These are phyloP conservation scores for Pristionchus arcanus DNA, from an alignment of 2,888 invertebrate species.

Conservation along the genomic window DNA sequence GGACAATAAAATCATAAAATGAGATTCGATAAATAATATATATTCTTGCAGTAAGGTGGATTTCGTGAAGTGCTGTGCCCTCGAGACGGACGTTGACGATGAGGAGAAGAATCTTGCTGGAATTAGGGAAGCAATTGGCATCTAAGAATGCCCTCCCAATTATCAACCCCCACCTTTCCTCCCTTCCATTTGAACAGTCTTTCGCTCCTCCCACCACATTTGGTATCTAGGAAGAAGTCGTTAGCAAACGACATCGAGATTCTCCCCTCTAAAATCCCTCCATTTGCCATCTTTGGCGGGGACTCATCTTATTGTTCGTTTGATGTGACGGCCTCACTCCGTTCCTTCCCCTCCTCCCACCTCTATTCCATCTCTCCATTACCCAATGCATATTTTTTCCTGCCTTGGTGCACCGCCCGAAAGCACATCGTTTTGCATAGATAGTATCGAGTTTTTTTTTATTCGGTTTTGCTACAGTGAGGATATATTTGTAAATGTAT, in stretches of 20 bases:
- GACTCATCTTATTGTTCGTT: conserved; percentile 24
- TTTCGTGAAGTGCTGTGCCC: conserved; percentile 54
- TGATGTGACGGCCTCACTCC: conserved; percentile 38
- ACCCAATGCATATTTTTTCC: conserved; percentile 48
- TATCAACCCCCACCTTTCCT: neutral
- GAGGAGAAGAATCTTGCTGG: conserved; percentile 45
- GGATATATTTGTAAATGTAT: conserved; percentile 4
- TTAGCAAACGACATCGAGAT: neutral
- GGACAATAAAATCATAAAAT: no score
- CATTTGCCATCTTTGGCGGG: neutral
- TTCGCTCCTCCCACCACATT: neutral
- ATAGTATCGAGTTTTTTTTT: neutral
- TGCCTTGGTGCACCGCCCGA: conserved; percentile 44
- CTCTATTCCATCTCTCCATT: conserved; percentile 11
- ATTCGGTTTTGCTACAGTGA: neutral
- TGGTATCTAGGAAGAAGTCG: conserved; percentile 16
- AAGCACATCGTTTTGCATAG: conserved; percentile 32
- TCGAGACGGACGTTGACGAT: conserved; percentile 28
- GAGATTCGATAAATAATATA: neutral
- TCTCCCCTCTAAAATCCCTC: neutral
- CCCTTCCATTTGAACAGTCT: neutral
- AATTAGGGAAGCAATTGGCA: conserved; percentile 48
- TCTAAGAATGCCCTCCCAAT: neutral
- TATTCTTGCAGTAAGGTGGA: conserved; percentile 51
- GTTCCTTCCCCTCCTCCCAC: conserved; percentile 25